Evolutionary conservation across 1,140 invertebrate species (phyloP), one percentile per base, ranked within the genome.

Genomic region (Drusus annulatus): DNA sequence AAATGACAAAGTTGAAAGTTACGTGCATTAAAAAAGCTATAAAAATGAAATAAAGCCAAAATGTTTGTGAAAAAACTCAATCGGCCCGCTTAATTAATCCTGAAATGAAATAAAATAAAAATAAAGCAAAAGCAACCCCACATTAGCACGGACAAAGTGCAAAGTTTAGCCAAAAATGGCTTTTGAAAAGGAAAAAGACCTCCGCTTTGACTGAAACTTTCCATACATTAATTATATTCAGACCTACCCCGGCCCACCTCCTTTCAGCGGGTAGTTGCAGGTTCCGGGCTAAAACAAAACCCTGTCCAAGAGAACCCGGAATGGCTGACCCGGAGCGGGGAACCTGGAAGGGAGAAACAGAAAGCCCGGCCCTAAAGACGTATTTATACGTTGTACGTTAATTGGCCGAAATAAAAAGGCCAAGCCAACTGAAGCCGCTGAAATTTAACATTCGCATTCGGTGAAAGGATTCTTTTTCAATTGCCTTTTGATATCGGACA

Each of bases 181-280:
- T 68, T 81, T 81, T 68, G 75, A 69, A 69, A 74, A 15, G 21
- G 51, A 56, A 74, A 58, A 23, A 74, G 50, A 31, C n/a, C 45
- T 13, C 51, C n/a, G 78, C 81, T 82, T 82, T 82, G 81, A 82
- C 51, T 63, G 51, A 60, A 82, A 82, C 78, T 82, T 82, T 82
- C 71, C 81, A 80, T 80, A 80, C 81, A 82, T 82, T 82, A 82
- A 82, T 82, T 82, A 82, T 79, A 77, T 69, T 68, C 50, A 19
- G 71, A 58, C 31, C 25, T 45, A n/a, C 69, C 74, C 25, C n/a
- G 0, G 10, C 36, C 36, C 36, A 45, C 36, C 36, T 45, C 36
- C 36, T 45, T 13, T 36, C 36, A 13, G 36, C 8, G 36, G 36
- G 36, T 45, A 45, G 36, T 36, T 36, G 2, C 31, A 36, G 31